A percentile compares a stretch with the other conserved stretches of the same genome.
Conservation (phyloP, 2,888 invertebrate species). For the Lasioglossum vierecki region DNA sequence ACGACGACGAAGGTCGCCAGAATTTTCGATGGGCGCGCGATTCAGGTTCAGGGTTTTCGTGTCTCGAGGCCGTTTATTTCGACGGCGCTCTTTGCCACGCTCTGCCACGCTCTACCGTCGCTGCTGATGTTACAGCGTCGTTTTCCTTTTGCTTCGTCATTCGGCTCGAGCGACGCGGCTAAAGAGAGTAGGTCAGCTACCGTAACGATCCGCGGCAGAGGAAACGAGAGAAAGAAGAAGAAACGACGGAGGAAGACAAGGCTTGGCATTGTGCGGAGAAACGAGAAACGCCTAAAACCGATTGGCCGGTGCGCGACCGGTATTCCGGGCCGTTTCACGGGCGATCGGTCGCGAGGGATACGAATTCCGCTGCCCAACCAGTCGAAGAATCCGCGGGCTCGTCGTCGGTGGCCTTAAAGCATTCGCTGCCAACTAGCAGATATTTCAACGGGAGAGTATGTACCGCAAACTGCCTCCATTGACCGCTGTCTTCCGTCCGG, state of each 20-base stretch:
- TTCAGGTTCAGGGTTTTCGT: constrained; percentile 28
- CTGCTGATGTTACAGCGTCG: neutral
- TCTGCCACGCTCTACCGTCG: neutral
- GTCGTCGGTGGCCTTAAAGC: constrained; percentile 30
- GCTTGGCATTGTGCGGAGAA: constrained; percentile 32
- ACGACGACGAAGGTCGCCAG: neutral
- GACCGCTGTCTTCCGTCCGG: neutral
- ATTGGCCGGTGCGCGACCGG: neutral
- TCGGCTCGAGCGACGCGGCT: constrained; percentile 44
- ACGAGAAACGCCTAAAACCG: constrained; percentile 32
- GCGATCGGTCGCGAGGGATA: neutral
- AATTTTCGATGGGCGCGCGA: constrained; percentile 12
- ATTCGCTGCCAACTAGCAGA: neutral
- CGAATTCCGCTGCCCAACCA: constrained; percentile 14
- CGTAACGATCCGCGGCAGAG: constrained; percentile 53
- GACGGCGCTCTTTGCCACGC: constrained; percentile 3
- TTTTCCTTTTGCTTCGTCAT: constrained; percentile 33
- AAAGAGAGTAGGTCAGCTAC: constrained; percentile 54
- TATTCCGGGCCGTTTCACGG: constrained; percentile 7
- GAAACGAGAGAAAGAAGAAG: neutral
- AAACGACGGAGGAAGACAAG: constrained; percentile 24
- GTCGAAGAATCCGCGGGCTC: constrained; percentile 20
- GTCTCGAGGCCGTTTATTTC: constrained; percentile 23
- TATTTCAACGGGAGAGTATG: neutral
- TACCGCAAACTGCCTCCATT: neutral